phyloP scores from a whole-genome alignment of 2,797 vertebrate genomes.

The Poecilia gillii region DNA sequence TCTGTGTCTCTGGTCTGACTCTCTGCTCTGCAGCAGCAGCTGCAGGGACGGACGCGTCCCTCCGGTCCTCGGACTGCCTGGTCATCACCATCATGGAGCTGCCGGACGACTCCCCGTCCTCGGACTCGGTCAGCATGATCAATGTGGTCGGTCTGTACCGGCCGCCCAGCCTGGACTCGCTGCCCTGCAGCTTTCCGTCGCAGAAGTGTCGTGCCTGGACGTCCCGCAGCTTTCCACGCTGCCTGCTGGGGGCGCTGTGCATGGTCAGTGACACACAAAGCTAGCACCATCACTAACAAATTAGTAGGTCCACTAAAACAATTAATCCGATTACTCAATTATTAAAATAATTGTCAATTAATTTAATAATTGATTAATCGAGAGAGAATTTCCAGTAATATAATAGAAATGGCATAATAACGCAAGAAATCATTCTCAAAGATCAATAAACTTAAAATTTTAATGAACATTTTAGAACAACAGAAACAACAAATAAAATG shows the following conservation, averaged over 20 bases:
- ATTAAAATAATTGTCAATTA: too few species aligned
- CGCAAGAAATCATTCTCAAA: too few species aligned
- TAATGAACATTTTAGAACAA: too few species aligned
- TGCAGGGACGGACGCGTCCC: constrained; percentile 29
- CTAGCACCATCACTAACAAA: neutral
- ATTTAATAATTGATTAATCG: too few species aligned
- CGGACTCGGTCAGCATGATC: constrained; percentile 82
- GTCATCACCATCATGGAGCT: constrained; percentile 92
- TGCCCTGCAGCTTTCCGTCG: constrained; percentile 79
- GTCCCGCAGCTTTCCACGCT: constrained; percentile 81
- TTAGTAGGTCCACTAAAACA: neutral
- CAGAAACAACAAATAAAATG: too few species aligned
- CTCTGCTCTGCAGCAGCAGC: constrained; percentile 1
- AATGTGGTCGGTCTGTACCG: constrained; percentile 86
- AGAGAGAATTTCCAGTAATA: too few species aligned
- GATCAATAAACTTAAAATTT: too few species aligned
- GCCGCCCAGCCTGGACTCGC: constrained; percentile 78
- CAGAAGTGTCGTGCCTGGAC: constrained; percentile 84
- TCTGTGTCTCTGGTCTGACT: constrained; percentile 21
- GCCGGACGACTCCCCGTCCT: constrained; percentile 80
- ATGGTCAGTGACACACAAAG: constrained; percentile 69
- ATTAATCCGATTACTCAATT: too few species aligned
- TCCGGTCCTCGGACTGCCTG: constrained; percentile 85
- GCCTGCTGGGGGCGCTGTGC: constrained; percentile 87
- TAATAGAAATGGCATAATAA: too few species aligned